Percentiles rank a stretch among this genome's conserved stretches.
phyloP scores from a whole-genome alignment of 2,797 vertebrate species.

The Crocidura indochinensis region DNA sequence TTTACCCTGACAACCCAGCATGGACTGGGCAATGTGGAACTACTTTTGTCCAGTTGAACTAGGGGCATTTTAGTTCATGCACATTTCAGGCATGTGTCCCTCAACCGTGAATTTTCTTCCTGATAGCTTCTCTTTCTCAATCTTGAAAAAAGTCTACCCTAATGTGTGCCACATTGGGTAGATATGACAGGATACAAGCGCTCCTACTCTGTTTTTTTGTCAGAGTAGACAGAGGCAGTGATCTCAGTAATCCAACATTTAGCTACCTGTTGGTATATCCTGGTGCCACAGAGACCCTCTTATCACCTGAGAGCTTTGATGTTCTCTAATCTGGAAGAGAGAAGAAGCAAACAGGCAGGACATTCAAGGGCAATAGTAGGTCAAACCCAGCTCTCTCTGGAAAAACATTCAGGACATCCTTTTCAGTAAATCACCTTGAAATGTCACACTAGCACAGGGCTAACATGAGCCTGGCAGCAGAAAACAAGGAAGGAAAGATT shows the following conservation, averaged over 20 bases:
- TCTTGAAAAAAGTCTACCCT: background rate
- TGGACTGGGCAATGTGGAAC: no score
- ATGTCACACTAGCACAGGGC: background rate
- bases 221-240: background rate
- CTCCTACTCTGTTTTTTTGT: background rate
- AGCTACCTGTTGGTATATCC: background rate
- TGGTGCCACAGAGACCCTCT: no score
- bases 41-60: no score
- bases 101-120: no score
- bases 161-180: background rate
- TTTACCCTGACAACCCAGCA: no score
- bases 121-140: background rate
- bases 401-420: background rate
- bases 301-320: background rate
- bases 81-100: no score
- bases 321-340: background rate
- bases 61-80: no score
- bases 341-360: background rate
- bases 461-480: background rate
- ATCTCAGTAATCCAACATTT: background rate
- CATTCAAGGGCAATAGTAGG: background rate
- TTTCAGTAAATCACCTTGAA: slow-evolving; percentile 1
- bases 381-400: background rate
- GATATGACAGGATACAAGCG: background rate
- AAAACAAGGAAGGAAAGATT: background rate